Evolutionary conservation across 2,113 vertebrate genomes (phyloP), one percentile per base, ranked within the genome.

Genomic region (Austrofundulus limnaeus): DNA sequence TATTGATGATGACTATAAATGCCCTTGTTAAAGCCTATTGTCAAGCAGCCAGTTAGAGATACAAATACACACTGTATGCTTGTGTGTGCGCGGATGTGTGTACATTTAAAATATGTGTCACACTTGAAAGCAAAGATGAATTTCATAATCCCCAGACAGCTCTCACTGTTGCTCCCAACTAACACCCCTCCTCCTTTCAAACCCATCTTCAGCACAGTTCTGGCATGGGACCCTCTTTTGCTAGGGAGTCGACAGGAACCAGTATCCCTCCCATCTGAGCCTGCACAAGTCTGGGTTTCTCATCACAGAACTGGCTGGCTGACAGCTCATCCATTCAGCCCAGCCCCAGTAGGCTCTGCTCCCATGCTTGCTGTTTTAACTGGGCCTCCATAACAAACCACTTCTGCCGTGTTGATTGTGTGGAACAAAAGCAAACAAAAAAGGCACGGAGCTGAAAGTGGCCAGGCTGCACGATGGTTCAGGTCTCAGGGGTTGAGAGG

Each of bases 321-420:
- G 89, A 87, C 90, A 91, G 88, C 85, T 87, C 90, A 91, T 92
- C 85, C 85, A 89, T 91, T 85, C 87, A 90, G 70, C 42, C 60
- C 15, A 41, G 78, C 83, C 87, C 86, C 85, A 74, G 74, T 61
- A 83, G 84, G 68, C 82, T 76, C 85, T 76, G 66, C 69, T 82
- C 67, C 84, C 69, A 61, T 52, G 77, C 80, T 67, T 25, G 10
- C 70, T 66, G 61, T 70, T 57, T 66, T 84, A 85, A 85, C 79
- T 75, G 81, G 83, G 72, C 70, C 81, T 87, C 70, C 48, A 65
- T 74, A 80, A 82, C 63, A 78, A 80, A 83, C 66, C 52, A 64
- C 78, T 75, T 64, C 7, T 20, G 9, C 58, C 0, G 11, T 70
- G 61, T 72, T 61, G 67, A 78, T 61, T 73, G 75, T 56, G 37